phyloP scores from a whole-genome alignment of 1,140 invertebrate species.

The Diprion similis region DNA sequence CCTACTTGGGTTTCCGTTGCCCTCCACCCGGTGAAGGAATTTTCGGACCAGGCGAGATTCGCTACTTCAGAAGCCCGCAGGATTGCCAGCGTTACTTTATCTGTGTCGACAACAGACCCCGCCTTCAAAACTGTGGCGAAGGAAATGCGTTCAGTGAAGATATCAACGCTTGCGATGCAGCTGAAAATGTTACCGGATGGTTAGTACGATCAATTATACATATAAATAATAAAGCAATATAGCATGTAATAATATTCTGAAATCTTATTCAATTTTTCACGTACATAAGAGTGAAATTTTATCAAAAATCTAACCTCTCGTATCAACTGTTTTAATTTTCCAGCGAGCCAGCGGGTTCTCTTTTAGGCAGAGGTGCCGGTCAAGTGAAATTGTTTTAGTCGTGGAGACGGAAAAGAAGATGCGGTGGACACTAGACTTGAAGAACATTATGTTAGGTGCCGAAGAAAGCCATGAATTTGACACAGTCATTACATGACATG shows the following conservation, averaged over 20 bases:
- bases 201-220: slow-evolving; percentile 36
- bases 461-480: neutral
- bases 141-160: slow-evolving; percentile 83
- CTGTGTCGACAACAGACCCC: slow-evolving; percentile 77
- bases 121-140: slow-evolving; percentile 76
- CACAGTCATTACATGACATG: neutral
- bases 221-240: neutral
- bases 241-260: neutral
- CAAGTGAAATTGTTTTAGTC: neutral
- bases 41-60: slow-evolving; percentile 62
- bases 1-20: slow-evolving; percentile 73
- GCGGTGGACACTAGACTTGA: neutral
- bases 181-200: slow-evolving; percentile 80
- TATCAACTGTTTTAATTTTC: neutral
- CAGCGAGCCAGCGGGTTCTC: neutral
- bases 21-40: slow-evolving; percentile 59
- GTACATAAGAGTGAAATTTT: no score
- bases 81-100: slow-evolving; percentile 86
- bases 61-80: slow-evolving; percentile 65
- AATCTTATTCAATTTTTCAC: no score
- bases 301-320: no score
- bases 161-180: slow-evolving; percentile 76
- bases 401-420: neutral
- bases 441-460: neutral
- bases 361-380: neutral